Evolutionary conservation across 2,797 vertebrate species (phyloP), one percentile per base, ranked within the genome.

Genomic region (Paratrypauchen microcephalus): DNA sequence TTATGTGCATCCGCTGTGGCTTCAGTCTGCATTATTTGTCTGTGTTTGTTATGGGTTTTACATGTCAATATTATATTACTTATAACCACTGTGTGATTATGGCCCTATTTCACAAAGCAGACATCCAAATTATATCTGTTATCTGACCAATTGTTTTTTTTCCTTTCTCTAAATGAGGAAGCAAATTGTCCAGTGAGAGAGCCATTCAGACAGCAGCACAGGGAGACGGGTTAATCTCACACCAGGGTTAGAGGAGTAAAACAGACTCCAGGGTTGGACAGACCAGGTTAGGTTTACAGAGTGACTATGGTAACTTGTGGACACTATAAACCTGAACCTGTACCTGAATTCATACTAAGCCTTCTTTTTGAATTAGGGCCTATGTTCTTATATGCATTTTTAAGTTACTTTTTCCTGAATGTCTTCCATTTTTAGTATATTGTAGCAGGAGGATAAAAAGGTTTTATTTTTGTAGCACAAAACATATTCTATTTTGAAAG

Each of bases 381-480:
- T 23, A 5, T 52, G 2, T 52, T 52, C 19, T 52, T 21, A 52
- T 11, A 52, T 52, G 50, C 50, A 8, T 52, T 52, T 11, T 52
- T 52, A 50, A 50, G 48, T 50, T 50, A n/a, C 48, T 55, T 55
- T 55, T 55, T 55, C 52, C 52, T 9, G 11, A 21, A 21, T 61
- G 30, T 60, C 19, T 60, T 60, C 26, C 54, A 56, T 56, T 26
- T 5, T 26, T 26, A 7, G 56, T 58, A 57, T 68, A 76, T 81
- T 80, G 82, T 80, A 81, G 41, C 4, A 16, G 41, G 41, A 45
- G 41, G 50, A 28, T 77, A 48, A 26, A 73, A 62, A 78, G 9
- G 64, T 80, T 71, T 86, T 88, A 83, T 74, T 90, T 88, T 88
- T 88, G 63, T 85, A 83, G 66, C 79, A 23, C 24, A 58, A 16